phyloP scores from a whole-genome alignment of 2,797 vertebrate genomes.

The Uromys caudimaculatus region DNA sequence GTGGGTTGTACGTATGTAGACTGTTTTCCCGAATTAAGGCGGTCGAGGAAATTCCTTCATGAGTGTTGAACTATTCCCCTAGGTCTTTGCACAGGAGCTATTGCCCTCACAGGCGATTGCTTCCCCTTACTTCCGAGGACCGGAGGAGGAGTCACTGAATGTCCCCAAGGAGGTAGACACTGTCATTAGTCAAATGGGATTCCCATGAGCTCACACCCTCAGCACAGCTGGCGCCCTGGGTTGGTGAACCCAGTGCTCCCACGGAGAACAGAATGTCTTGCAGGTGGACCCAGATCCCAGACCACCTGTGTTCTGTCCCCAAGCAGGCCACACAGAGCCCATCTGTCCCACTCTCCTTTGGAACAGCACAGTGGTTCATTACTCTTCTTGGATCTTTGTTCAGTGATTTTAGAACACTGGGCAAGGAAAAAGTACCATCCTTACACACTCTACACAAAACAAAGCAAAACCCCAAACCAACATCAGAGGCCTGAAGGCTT shows the following conservation, averaged over 20 bases:
- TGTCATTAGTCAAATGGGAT: not conserved
- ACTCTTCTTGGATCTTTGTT: not conserved
- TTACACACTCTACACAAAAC: not conserved
- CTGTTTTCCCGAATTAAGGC: conserved; percentile 18
- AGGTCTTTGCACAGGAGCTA: not conserved
- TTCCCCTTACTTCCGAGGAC: not conserved
- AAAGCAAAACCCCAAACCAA: conserved; percentile 54
- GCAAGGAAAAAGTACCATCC: not conserved
- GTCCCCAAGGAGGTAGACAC: not conserved
- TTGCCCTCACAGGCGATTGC: not conserved
- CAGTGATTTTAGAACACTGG: conserved; percentile 2
- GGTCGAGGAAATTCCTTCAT: not conserved
- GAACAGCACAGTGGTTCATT: rapidly evolving
- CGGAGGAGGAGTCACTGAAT: not conserved
- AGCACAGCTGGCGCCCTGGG: not conserved
- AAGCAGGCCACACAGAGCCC: not conserved
- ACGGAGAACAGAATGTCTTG: not conserved
- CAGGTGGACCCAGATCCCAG: not conserved
- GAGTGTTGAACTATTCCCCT: not conserved
- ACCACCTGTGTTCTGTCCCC: not conserved
- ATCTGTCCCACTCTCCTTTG: rapidly evolving
- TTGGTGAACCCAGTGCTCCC: rapidly evolving
- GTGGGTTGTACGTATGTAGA: not conserved
- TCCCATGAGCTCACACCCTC: not conserved
- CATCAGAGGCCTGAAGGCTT: conserved; percentile 70